Conservation (phyloP, 2,888 invertebrate species). For the Chrysodeixis includens region DNA sequence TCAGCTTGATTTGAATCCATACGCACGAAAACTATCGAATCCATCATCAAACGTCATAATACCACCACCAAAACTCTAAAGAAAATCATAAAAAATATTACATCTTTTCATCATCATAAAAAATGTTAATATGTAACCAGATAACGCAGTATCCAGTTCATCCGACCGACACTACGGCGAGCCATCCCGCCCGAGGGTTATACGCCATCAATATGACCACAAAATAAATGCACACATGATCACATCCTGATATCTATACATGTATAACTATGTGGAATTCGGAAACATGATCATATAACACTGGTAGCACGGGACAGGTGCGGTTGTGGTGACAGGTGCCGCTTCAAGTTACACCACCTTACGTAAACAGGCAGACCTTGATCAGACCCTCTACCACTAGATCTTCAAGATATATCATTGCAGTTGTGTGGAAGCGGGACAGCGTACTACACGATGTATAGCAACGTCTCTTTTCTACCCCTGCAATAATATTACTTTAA, state of each 20-base stretch:
- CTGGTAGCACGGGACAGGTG: constrained; percentile 36
- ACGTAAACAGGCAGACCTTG: constrained; percentile 7
- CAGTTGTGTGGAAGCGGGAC: too few species aligned
- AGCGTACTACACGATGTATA: too few species aligned
- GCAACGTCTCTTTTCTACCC: too few species aligned
- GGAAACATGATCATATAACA: constrained; percentile 36
- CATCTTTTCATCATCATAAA: too few species aligned
- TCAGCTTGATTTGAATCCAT: too few species aligned
- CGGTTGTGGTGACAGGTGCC: constrained; percentile 39
- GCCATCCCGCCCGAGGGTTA: constrained; percentile 5
- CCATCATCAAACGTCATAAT: too few species aligned
- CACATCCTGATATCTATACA: too few species aligned
- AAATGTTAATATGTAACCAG: background rate
- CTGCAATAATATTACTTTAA: too few species aligned
- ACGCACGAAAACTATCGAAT: too few species aligned
- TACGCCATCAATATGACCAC: constrained; percentile 22
- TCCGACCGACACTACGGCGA: background rate
- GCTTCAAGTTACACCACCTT: constrained; percentile 35
- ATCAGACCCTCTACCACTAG: too few species aligned
- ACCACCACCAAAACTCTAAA: too few species aligned
- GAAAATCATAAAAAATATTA: background rate
- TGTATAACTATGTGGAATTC: constrained; percentile 33
- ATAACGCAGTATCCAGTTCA: background rate
- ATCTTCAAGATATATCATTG: too few species aligned
- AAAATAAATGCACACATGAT: background rate